phyloP scores from a whole-genome alignment of 2,797 vertebrate species.

The Phataginus tetradactyla region DNA sequence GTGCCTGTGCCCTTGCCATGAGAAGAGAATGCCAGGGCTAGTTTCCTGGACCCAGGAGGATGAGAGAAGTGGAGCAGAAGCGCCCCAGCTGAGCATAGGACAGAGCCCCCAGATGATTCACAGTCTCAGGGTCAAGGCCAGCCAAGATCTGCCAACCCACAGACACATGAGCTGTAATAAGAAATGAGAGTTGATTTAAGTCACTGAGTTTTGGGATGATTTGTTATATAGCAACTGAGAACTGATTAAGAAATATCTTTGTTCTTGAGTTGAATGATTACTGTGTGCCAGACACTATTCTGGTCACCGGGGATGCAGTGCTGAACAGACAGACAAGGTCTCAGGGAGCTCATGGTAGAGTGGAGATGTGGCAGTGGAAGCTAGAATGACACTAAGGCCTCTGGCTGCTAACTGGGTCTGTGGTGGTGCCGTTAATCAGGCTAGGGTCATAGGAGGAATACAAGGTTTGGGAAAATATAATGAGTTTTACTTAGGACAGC shows the following conservation, averaged over 20 bases:
- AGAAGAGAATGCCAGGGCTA: neutral
- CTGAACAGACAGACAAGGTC: neutral
- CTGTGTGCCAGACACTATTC: neutral
- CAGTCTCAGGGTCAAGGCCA: neutral
- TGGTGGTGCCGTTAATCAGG: neutral
- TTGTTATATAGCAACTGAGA: neutral
- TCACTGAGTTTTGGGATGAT: neutral
- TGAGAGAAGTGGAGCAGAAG: neutral
- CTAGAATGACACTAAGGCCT: neutral
- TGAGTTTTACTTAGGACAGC: conserved; percentile 35
- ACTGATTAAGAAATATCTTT: neutral
- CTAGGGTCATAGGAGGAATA: neutral
- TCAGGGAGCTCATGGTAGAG: neutral
- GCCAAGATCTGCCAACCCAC: neutral
- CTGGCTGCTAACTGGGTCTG: neutral
- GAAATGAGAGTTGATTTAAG: neutral
- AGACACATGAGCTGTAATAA: neutral
- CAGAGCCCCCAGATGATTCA: neutral
- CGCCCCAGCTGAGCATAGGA: neutral
- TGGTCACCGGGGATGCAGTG: neutral
- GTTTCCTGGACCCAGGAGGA: neutral
- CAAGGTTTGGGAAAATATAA: neutral
- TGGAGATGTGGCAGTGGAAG: neutral
- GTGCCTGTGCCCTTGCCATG: neutral
- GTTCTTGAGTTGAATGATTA: neutral